Percentiles rank a stretch among this genome's conserved stretches.
phyloP scores from a whole-genome alignment of 1,140 invertebrate species.

The Euwallacea similis region DNA sequence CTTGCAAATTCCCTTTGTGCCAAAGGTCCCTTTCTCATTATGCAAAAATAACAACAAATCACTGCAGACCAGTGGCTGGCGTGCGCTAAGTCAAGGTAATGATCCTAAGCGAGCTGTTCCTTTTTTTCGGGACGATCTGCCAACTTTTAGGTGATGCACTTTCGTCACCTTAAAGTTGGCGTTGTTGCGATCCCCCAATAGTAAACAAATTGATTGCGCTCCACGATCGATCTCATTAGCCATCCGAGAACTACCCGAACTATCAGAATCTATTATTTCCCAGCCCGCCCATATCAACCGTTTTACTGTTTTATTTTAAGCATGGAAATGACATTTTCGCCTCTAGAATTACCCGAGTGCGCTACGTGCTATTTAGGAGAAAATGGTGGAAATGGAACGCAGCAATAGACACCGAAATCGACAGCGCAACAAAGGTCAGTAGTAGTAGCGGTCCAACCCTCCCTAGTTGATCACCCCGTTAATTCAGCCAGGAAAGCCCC shows the following conservation, averaged over 20 bases:
- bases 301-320: constrained; percentile 13
- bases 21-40: too few relatives aligned
- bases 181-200: not conserved
- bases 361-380: not conserved
- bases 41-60: too few relatives aligned
- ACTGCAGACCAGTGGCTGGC: too few relatives aligned
- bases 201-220: not conserved
- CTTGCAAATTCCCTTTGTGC: too few relatives aligned
- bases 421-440: constrained; percentile 13
- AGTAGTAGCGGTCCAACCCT: not conserved
- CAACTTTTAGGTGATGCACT: not conserved
- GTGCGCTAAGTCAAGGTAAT: too few relatives aligned
- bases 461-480: not conserved
- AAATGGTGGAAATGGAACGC: constrained; percentile 18
- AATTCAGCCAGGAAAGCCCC: constrained; percentile 54
- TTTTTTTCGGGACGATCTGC: not conserved
- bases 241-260: not conserved
- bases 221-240: not conserved
- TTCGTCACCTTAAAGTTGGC: not conserved
- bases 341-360: too few relatives aligned
- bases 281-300: not conserved
- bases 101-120: too few relatives aligned
- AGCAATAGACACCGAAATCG: not conserved
- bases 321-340: constrained; percentile 16
- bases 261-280: not conserved